A percentile compares a stretch with the other conserved stretches of the same genome.
Evolutionary conservation across 2,888 invertebrate genomes (phyloP).

Genomic region (Drosophila merina): DNA sequence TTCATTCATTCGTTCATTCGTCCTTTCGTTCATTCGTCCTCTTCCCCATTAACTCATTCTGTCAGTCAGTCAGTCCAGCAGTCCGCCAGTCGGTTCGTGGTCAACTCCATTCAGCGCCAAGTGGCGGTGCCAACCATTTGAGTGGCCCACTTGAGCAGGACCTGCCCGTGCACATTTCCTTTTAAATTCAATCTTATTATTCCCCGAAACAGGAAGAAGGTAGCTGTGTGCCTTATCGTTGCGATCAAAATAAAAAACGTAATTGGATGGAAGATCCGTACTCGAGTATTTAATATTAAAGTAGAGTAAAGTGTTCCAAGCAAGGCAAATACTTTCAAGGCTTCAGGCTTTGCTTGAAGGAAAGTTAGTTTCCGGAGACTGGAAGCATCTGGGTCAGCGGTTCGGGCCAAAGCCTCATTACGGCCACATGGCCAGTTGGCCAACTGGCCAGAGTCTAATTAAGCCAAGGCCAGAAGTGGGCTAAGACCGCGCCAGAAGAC

Average conservation of each 20-base stretch:
- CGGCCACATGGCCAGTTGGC: conserved; percentile 26
- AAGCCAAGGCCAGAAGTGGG: conserved; percentile 49
- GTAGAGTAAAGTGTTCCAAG: neutral
- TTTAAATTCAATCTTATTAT: conserved; percentile 54
- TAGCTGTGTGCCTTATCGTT: neutral
- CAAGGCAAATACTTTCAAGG: neutral
- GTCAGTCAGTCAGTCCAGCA: conserved; percentile 2
- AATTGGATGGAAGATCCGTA: neutral
- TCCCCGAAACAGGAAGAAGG: conserved; percentile 2
- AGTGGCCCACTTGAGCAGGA: conserved; percentile 64
- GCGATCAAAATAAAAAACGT: neutral
- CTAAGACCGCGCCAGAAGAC: conserved; percentile 14
- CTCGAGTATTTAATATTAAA: neutral
- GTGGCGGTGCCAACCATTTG: conserved; percentile 71
- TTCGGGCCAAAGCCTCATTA: conserved; percentile 52
- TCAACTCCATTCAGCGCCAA: conserved; percentile 71
- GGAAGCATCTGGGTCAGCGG: conserved; percentile 60
- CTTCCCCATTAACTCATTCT: conserved; percentile 20
- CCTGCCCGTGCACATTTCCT: conserved; percentile 47
- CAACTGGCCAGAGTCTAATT: conserved; percentile 54
- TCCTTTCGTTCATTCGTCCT: conserved; percentile 28
- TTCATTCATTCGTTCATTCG: conserved; percentile 29
- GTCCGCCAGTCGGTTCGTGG: conserved; percentile 41
- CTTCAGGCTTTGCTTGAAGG: neutral
- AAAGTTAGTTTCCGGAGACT: conserved; percentile 17